A percentile compares a stretch with the other conserved stretches of the same genome.
Evolutionary conservation across 2,797 vertebrate species (phyloP).

Genomic region (Propithecus deckenii): DNA sequence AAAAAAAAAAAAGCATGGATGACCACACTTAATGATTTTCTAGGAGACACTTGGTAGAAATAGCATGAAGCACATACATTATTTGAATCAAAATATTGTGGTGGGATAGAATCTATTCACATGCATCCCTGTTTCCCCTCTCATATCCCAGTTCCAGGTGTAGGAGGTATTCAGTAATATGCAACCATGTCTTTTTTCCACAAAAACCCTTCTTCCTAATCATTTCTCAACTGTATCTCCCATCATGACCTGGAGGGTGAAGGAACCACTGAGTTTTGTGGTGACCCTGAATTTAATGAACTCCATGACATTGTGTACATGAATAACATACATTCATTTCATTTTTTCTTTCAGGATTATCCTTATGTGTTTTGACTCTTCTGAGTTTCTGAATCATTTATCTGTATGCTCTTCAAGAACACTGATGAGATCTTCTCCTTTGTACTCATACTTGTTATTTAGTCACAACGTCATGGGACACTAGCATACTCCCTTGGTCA

Average conservation of each 20-base stretch:
- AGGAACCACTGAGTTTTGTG: neutral
- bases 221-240: neutral
- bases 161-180: neutral
- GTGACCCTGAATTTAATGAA: neutral
- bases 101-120: neutral
- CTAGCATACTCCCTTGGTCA: neutral
- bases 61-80: neutral
- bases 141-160: neutral
- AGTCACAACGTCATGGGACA: neutral
- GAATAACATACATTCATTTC: neutral
- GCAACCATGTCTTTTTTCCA: neutral
- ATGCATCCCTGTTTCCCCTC: neutral
- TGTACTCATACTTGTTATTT: neutral
- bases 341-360: neutral
- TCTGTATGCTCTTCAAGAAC: neutral
- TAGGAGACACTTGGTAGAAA: neutral
- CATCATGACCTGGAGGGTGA: neutral
- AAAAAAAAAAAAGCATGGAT: neutral
- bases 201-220: neutral
- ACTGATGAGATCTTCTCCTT: neutral
- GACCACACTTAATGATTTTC: neutral
- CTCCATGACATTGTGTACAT: neutral
- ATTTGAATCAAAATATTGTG: neutral
- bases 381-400: neutral
- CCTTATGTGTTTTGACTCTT: neutral